phyloP scores from a whole-genome alignment of 2,888 invertebrate genomes.

The Microctonus brassicae region DNA sequence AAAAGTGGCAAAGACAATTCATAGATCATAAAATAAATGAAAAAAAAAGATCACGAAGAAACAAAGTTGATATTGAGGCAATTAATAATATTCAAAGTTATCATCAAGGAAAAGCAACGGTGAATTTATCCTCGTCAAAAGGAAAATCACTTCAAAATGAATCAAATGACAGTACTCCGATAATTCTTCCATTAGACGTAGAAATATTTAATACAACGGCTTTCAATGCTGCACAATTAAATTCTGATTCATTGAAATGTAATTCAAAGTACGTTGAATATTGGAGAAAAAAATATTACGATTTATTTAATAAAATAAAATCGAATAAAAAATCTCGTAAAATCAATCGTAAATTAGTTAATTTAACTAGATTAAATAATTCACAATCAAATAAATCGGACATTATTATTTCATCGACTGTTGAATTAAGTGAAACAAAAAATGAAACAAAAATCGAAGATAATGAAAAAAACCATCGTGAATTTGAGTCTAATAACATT shows the following conservation, averaged over 20 bases:
- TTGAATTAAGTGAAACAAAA: background rate
- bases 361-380: slow-evolving; percentile 36
- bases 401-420: slow-evolving; percentile 8
- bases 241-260: slow-evolving; percentile 35
- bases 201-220: slow-evolving; percentile 9
- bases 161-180: slow-evolving; percentile 8
- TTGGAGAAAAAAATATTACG: slow-evolving; percentile 39
- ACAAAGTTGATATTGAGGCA: background rate
- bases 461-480: slow-evolving; percentile 2
- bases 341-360: slow-evolving; percentile 48
- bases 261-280: slow-evolving; percentile 34
- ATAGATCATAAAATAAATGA: background rate
- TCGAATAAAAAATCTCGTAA: slow-evolving; percentile 21
- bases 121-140: background rate
- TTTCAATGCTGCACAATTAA: background rate
- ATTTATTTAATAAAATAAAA: slow-evolving; percentile 27
- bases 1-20: background rate
- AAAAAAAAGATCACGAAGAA: background rate
- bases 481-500: background rate
- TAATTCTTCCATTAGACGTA: slow-evolving; percentile 21
- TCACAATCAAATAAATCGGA: background rate
- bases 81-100: background rate
- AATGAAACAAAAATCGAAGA: slow-evolving; percentile 17
- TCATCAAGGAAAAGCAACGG: background rate
- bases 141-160: slow-evolving; percentile 20